phyloP scores from a whole-genome alignment of 2,113 vertebrate genomes.

The Corythoichthys haematopterus region DNA sequence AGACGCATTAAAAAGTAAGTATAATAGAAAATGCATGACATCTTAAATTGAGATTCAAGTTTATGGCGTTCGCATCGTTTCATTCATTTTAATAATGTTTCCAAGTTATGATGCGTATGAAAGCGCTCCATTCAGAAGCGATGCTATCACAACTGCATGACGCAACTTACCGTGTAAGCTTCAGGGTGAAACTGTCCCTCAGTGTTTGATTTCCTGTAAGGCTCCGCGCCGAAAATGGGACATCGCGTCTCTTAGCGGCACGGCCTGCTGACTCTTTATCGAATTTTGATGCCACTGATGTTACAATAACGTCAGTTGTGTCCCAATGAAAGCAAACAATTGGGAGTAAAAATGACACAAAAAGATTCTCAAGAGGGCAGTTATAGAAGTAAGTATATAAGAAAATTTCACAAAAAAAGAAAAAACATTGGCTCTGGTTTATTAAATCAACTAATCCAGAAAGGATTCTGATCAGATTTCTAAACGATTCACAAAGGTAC shows the following conservation, averaged over 20 bases:
- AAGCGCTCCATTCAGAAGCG: background rate
- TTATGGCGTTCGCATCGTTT: constrained; percentile 7
- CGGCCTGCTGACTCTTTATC: background rate
- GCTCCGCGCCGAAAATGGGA: background rate
- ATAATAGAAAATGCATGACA: constrained; percentile 44
- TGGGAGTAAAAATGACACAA: background rate
- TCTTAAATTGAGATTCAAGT: constrained; percentile 21
- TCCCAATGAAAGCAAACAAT: background rate
- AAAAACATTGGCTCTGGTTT: background rate
- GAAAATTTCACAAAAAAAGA: background rate
- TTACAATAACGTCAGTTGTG: background rate
- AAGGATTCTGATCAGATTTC: background rate
- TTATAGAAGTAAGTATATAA: background rate
- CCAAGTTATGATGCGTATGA: background rate
- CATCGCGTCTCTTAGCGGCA: background rate
- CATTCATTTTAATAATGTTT: background rate
- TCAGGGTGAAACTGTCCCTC: background rate
- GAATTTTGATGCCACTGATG: background rate
- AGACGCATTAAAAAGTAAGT: constrained; percentile 14
- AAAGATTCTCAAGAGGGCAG: background rate
- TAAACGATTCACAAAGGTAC: background rate
- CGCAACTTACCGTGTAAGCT: background rate
- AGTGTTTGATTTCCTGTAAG: background rate
- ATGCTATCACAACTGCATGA: background rate
- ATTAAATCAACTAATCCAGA: background rate